A percentile compares a stretch with the other conserved stretches of the same genome.
phyloP scores from a whole-genome alignment of 1,140 invertebrate genomes.

The Magallana gigas region DNA sequence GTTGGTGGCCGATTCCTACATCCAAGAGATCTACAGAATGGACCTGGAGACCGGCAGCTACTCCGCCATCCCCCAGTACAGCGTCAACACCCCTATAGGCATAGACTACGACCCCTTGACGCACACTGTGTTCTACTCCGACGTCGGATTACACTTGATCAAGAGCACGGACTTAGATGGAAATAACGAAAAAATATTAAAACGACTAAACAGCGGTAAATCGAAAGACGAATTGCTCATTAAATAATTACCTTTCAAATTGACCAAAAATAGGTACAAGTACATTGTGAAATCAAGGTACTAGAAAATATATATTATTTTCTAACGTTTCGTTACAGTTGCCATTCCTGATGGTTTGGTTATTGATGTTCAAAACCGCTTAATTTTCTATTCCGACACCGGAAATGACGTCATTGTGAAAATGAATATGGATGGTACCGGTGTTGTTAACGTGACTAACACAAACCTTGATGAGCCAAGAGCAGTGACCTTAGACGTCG shows the following conservation, averaged over 20 bases:
- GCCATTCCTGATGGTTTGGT: slow-evolving; percentile 61
- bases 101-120: slow-evolving; percentile 57
- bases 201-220: slow-evolving; percentile 52
- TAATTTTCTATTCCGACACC: slow-evolving; percentile 68
- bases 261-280: too few species aligned
- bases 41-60: slow-evolving; percentile 62
- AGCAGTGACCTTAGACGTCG: slow-evolving; percentile 61
- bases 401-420: slow-evolving; percentile 62
- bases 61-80: slow-evolving; percentile 55
- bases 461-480: slow-evolving; percentile 63
- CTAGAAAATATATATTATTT: too few species aligned
- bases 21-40: slow-evolving; percentile 60
- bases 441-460: slow-evolving; percentile 51
- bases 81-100: slow-evolving; percentile 59
- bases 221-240: neutral
- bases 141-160: slow-evolving; percentile 59
- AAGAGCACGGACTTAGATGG: slow-evolving; percentile 57
- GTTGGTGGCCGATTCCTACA: slow-evolving; percentile 60
- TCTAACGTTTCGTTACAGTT: slow-evolving; percentile 42
- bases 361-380: slow-evolving; percentile 56
- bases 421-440: slow-evolving; percentile 57
- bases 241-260: too few species aligned
- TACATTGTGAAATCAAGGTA: neutral
- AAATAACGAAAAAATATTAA: slow-evolving; percentile 42
- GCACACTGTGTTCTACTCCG: slow-evolving; percentile 59